Evolutionary conservation across 2,113 vertebrate genomes (phyloP).

Genomic region (Plestiodon gilberti): DNA sequence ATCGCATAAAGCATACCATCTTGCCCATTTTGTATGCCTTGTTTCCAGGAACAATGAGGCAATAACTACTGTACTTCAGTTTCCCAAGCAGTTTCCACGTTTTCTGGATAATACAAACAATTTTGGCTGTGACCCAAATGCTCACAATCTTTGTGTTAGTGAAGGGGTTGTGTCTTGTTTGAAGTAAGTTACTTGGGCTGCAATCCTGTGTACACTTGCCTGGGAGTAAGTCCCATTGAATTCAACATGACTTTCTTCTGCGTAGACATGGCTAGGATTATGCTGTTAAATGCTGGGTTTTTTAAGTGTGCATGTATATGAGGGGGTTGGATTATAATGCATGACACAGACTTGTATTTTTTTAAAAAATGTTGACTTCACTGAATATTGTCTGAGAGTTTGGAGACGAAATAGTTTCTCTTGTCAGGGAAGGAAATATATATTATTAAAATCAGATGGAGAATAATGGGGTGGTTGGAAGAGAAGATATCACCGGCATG

Average conservation of each 20-base stretch:
- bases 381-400: background rate
- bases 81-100: background rate
- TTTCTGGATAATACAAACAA: background rate
- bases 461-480: constrained; percentile 4
- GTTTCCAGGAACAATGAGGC: background rate
- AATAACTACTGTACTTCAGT: background rate
- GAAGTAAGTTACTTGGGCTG: background rate
- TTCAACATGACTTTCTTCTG: too few species aligned
- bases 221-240: too few species aligned
- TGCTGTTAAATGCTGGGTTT: background rate
- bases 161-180: background rate
- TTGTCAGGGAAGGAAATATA: background rate
- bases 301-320: background rate
- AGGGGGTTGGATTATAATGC: background rate
- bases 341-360: too few species aligned
- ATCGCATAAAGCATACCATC: too few species aligned
- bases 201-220: too few species aligned
- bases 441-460: background rate
- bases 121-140: background rate
- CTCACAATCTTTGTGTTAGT: background rate
- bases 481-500: background rate
- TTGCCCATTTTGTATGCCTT: background rate
- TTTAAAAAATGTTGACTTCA: background rate
- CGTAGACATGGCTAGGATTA: too few species aligned
- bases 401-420: background rate